Percentiles rank a stretch among this genome's conserved stretches.
These are phyloP conservation scores for Porites cylindrica DNA, from an alignment of 92 coral and sea anemone genomes.

Conservation along the genomic window DNA sequence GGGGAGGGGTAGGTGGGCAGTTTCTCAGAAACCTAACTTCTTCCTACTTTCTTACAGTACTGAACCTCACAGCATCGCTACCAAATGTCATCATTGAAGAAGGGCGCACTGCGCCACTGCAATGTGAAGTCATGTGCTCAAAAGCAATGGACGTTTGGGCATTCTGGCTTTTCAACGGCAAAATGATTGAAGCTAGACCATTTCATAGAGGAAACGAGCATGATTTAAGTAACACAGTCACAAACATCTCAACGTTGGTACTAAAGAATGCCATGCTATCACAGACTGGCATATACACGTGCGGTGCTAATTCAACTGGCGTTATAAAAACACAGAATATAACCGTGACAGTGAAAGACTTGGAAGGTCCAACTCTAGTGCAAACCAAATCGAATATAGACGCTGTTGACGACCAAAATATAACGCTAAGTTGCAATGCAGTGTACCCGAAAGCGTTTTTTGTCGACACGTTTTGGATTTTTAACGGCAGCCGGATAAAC, in stretches of 20 bases:
- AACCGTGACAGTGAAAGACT: background rate
- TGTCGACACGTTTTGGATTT: conserved; percentile 22
- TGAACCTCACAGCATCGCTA: background rate
- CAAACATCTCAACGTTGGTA: background rate
- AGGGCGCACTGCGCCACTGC: conserved; percentile 5
- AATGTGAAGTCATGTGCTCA: background rate
- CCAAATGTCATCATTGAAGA: conserved; percentile 3
- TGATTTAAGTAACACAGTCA: background rate
- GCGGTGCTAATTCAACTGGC: conserved; percentile 10
- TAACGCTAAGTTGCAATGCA: conserved; percentile 1
- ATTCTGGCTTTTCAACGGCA: conserved; percentile 32
- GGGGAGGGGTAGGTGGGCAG: no score
- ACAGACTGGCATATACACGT: conserved; percentile 26
- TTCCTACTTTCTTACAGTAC: background rate
- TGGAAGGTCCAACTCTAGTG: background rate
- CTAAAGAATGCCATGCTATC: conserved; percentile 4
- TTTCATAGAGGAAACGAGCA: background rate
- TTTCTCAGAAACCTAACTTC: background rate
- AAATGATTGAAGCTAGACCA: background rate
- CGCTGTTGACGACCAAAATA: background rate
- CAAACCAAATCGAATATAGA: background rate
- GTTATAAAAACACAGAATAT: background rate
- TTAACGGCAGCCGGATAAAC: conserved; percentile 11
- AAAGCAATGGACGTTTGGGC: background rate
- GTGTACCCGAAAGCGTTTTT: conserved; percentile 21